Percentiles rank a stretch among this genome's conserved stretches.
Evolutionary conservation across 2,888 invertebrate genomes (phyloP).

Genomic region (Tenthredo distinguenda): DNA sequence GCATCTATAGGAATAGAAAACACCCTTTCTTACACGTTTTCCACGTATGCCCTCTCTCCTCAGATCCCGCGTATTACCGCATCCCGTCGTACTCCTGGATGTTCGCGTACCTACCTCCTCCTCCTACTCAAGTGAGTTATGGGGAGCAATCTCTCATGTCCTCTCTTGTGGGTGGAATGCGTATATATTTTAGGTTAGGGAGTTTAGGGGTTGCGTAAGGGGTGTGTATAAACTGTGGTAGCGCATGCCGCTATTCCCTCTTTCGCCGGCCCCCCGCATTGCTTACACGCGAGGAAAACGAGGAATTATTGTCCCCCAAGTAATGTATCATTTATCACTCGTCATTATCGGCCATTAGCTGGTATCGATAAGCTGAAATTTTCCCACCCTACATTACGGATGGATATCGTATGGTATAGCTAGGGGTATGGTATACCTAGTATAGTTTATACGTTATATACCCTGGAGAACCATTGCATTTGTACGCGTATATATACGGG

Average conservation of each 20-base stretch:
- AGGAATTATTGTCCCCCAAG: constrained; percentile 36
- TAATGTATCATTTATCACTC: constrained; percentile 39
- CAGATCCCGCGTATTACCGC: background rate
- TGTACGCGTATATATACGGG: background rate
- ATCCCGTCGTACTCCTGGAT: background rate
- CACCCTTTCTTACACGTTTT: constrained; percentile 25
- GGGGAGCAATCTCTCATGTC: constrained; percentile 48
- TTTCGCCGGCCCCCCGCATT: background rate
- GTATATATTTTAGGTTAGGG: constrained; percentile 47
- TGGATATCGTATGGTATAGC: background rate
- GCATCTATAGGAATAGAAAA: constrained; percentile 30
- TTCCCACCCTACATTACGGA: constrained; percentile 14
- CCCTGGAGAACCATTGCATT: constrained; percentile 15
- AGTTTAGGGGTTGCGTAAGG: constrained; percentile 48
- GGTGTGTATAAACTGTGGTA: constrained; percentile 46
- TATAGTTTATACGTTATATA: background rate
- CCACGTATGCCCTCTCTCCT: background rate
- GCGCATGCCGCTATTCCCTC: background rate
- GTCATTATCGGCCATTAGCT: constrained; percentile 40
- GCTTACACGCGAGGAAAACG: constrained; percentile 7
- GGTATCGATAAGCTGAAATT: constrained; percentile 28
- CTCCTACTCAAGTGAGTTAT: constrained; percentile 36
- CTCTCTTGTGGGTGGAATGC: constrained; percentile 49
- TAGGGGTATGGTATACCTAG: background rate
- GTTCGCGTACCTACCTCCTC: constrained; percentile 30